Evolutionary conservation across 2,888 invertebrate genomes (phyloP).

Genomic region (Dryomyza anilis): DNA sequence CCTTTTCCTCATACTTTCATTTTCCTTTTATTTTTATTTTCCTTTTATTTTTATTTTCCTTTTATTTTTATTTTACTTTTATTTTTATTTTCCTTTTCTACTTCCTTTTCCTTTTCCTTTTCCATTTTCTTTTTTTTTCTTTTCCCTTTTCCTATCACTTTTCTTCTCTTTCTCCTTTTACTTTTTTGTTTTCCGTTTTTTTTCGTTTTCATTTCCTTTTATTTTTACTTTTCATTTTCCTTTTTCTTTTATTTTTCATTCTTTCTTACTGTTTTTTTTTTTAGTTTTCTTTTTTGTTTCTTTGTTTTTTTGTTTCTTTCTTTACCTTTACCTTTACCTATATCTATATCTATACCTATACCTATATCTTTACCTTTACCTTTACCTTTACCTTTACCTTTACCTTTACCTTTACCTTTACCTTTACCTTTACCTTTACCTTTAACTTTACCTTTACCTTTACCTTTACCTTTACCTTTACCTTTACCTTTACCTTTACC

Average conservation of each 20-base stretch:
- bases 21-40: background rate
- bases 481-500: too few species aligned
- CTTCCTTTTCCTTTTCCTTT: background rate
- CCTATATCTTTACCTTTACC: too few species aligned
- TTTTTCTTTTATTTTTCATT: background rate
- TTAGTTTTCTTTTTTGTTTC: too few species aligned
- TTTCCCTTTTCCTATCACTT: background rate
- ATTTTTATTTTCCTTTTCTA: background rate
- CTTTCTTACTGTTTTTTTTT: too few species aligned
- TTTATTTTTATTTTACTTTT: background rate
- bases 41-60: background rate
- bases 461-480: too few species aligned
- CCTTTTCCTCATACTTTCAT: background rate
- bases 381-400: too few species aligned
- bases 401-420: too few species aligned
- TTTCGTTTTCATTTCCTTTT: constrained; percentile 12
- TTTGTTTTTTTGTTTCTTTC: too few species aligned
- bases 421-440: too few species aligned
- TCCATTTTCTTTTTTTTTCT: background rate
- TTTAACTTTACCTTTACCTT: too few species aligned
- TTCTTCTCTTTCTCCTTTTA: background rate
- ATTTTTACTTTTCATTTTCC: background rate
- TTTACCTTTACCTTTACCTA: too few species aligned
- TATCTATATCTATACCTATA: too few species aligned
- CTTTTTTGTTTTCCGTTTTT: background rate